Conservation (phyloP, 1,140 invertebrate genomes). For the Lepidurus packardi region DNA sequence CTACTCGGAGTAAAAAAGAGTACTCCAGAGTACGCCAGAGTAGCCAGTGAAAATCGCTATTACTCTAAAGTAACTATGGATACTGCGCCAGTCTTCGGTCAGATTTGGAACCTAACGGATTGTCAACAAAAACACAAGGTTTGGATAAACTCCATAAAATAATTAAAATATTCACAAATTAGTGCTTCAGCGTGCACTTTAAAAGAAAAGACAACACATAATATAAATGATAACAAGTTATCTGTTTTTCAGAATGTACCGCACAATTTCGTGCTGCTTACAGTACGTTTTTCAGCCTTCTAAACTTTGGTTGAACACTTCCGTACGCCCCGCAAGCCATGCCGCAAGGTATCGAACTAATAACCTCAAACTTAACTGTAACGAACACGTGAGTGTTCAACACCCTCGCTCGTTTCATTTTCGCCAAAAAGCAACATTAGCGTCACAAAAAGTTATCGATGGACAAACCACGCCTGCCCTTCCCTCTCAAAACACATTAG, state of each 20-base stretch:
- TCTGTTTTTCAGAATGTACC: neutral
- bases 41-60: too few relatives aligned
- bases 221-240: neutral
- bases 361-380: neutral
- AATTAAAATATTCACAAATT: neutral
- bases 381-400: neutral
- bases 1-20: too few relatives aligned
- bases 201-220: neutral
- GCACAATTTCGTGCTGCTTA: neutral
- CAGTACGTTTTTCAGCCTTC: neutral
- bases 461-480: neutral
- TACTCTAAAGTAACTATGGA: too few relatives aligned
- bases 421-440: neutral
- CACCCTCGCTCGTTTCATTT: neutral
- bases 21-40: too few relatives aligned
- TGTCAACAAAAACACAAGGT: slow-evolving; percentile 15
- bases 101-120: neutral
- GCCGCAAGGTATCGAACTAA: neutral
- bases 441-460: neutral
- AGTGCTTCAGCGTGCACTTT: neutral
- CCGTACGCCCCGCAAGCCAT: neutral
- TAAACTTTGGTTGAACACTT: neutral
- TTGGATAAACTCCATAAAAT: neutral
- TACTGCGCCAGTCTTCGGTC: too few relatives aligned
- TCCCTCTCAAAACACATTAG: neutral